Base-by-base conservation (phyloP, 2,797 vertebrate genomes). In the Peromyscus melanophrys region DNA sequence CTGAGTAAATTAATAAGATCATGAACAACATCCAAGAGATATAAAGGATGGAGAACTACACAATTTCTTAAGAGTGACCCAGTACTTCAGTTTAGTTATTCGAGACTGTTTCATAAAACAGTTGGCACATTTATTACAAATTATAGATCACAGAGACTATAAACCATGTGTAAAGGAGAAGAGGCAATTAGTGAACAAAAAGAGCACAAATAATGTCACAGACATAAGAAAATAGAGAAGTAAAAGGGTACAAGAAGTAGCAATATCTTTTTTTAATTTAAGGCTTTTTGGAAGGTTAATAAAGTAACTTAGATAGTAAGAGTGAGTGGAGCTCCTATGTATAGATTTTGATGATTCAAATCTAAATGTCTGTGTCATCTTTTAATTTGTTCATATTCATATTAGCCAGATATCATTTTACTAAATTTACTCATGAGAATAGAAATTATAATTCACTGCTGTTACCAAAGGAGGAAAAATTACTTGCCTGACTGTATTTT, bases 401-500 rank as follows among this genome's bases (percentile, higher is more conserved):
- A 73, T 63, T 23, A 90, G 63, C 25, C 81, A 69, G 40, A 29
- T 55, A 23, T 65, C 82, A 73, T 83, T 93, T 90, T 89, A 46
- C 52, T 83, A 52, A 71, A 37, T 96, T 88, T 43, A 4, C 59
- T 91, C 34, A 25, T 73, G 59, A 90, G n/a, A 67, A 67, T n/a
- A 5, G 57, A 61, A 31, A 34, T 16, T 89, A 93, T 73, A 85
- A 49, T 96, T 96, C 82, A 16, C 55, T 46, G 43, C 43, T 61
- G 23, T 93, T 76, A 80, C 73, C 83, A 46, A 95, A 96, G 59
- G 40, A 90, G 84, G 90, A 96, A 85, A 94, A 75, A 52, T 55
- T 75, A 78, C 19, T 4, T 40, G 31, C 40, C 4, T 75, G 76
- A n/a, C 23, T 11, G 11, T 23, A 9, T 4, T 59, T 73, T 75